Conservation (phyloP, 2,797 vertebrate species). For the Sarcoramphus papa region DNA sequence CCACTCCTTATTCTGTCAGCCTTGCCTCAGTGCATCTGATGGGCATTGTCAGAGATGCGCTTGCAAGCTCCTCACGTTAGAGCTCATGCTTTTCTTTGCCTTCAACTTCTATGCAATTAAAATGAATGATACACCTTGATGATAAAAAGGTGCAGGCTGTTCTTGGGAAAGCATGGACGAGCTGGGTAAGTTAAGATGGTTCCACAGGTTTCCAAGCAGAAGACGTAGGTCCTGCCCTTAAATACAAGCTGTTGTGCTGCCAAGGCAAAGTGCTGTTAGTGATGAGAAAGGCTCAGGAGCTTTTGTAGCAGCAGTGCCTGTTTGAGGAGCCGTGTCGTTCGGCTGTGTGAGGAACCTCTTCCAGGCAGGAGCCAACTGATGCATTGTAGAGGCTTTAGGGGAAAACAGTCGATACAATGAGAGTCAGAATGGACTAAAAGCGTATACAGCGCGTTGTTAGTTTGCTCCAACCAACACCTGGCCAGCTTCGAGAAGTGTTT, state of each 20-base stretch:
- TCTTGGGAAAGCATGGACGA: not conserved
- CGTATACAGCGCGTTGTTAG: not conserved
- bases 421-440: not conserved
- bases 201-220: not conserved
- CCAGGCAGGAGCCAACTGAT: not conserved
- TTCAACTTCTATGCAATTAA: not conserved
- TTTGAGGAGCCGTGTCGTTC: not conserved
- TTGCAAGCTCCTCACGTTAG: not conserved
- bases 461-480: not conserved
- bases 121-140: rapidly evolving
- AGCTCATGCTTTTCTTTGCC: not conserved
- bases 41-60: not conserved
- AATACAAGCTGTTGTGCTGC: not conserved
- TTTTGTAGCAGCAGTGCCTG: not conserved
- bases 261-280: not conserved
- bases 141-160: not conserved
- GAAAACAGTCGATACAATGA: not conserved
- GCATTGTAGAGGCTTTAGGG: not conserved
- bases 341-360: not conserved
- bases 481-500: not conserved
- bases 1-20: not conserved
- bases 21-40: not conserved
- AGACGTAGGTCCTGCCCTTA: not conserved
- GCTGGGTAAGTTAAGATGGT: not conserved
- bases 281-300: not conserved